These are phyloP conservation scores for Tholera decimalis DNA, from an alignment of 2,888 invertebrate genomes.

Conservation along the genomic window DNA sequence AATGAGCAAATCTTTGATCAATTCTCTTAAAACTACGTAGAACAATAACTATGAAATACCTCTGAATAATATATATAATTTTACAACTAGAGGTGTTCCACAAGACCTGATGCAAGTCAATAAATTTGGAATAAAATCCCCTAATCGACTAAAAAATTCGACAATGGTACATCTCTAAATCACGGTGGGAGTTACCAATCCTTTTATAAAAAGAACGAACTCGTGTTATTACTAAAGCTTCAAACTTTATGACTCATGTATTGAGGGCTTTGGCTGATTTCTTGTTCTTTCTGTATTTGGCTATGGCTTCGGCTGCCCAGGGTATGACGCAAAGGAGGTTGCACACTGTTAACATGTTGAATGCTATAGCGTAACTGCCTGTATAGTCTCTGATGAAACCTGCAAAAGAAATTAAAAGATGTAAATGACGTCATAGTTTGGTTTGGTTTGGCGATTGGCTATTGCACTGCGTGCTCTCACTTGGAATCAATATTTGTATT, in stretches of 20 bases:
- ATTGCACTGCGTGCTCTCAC: no score
- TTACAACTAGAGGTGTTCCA: conserved; percentile 11
- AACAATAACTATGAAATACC: conserved; percentile 1
- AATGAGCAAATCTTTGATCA: conserved; percentile 14
- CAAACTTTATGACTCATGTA: conserved; percentile 32
- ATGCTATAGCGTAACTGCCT: conserved; percentile 91
- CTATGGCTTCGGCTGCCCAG: conserved; percentile 91
- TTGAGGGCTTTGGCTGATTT: conserved; percentile 39
- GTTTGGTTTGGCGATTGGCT: no score
- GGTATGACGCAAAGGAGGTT: conserved; percentile 92
- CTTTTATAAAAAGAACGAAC: conserved; percentile 53
- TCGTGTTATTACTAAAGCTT: conserved; percentile 1
- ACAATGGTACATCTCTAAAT: conserved; percentile 20
- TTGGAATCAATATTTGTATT: no score
- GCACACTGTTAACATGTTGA: conserved; percentile 91
- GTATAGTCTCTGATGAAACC: conserved; percentile 92
- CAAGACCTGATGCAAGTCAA: conserved; percentile 15
- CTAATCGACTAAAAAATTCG: conserved; percentile 14
- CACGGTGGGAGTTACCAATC: conserved; percentile 39
- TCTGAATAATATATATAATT: conserved; percentile 13
- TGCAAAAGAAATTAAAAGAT: conserved; percentile 73
- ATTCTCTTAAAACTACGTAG: background rate
- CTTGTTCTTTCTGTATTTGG: conserved; percentile 70
- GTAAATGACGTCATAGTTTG: no score
- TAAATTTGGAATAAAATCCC: conserved; percentile 20